A percentile compares a stretch with the other conserved stretches of the same genome.
phyloP scores from a whole-genome alignment of 2,113 vertebrate genomes.

The Merops nubicus region DNA sequence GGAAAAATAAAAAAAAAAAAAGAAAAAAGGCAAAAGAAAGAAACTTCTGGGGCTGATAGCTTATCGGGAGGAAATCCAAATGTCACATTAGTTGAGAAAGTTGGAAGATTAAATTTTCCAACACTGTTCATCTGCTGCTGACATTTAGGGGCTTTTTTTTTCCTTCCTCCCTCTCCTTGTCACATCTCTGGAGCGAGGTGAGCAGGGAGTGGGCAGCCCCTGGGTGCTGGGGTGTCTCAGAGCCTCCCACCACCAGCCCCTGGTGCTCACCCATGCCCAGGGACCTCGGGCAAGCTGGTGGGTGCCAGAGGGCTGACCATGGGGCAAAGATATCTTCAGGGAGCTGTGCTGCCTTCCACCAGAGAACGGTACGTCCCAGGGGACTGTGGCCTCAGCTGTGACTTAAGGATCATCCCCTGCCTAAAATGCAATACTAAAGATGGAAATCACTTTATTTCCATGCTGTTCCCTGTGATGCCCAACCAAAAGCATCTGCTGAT shows the following conservation, averaged over 20 bases:
- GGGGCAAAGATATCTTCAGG: neutral
- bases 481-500: neutral
- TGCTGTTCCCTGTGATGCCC: neutral
- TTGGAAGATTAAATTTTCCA: conserved; percentile 83
- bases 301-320: neutral
- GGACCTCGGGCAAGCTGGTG: neutral
- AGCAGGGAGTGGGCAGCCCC: neutral
- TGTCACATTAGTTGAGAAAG: conserved; percentile 83
- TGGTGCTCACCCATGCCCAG: fast-evolving
- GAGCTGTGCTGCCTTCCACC: neutral
- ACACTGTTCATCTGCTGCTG: conserved; percentile 81
- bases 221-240: neutral
- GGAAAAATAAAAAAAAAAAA: neutral
- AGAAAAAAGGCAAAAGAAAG: conserved; percentile 64
- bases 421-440: neutral
- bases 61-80: conserved; percentile 84
- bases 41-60: conserved; percentile 79
- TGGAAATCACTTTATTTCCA: neutral
- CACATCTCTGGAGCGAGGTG: neutral
- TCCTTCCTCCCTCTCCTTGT: neutral
- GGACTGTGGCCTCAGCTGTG: neutral
- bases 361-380: neutral
- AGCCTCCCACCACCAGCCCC: neutral
- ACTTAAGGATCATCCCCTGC: neutral
- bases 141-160: conserved; percentile 76